phyloP scores from a whole-genome alignment of 2,797 vertebrate genomes.

The Delichon dasypus region DNA sequence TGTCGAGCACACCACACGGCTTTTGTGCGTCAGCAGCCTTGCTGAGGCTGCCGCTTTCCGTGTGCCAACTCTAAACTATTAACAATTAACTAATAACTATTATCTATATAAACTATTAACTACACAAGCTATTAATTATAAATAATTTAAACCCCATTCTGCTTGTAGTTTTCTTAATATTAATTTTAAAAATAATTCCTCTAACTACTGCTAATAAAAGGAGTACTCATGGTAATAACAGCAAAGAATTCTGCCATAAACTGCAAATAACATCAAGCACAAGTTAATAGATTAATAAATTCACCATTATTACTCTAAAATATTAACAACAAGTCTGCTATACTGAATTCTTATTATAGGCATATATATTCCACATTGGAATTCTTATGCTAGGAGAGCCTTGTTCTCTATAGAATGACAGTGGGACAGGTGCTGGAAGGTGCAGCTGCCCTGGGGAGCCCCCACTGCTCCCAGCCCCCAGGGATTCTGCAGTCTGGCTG shows the following conservation, averaged over 20 bases:
- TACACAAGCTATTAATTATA: background rate
- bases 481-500: background rate
- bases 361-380: background rate
- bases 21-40: background rate
- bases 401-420: background rate
- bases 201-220: background rate
- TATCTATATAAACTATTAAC: background rate
- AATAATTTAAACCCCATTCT: background rate
- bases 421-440: background rate
- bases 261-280: background rate
- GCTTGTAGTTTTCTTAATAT: background rate
- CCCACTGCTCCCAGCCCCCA: accelerated
- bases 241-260: background rate
- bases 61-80: background rate
- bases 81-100: background rate
- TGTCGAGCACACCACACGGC: accelerated
- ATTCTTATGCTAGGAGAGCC: background rate
- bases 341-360: background rate
- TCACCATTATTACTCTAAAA: background rate
- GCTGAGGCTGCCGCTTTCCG: background rate
- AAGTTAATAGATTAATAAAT: background rate
- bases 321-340: background rate
- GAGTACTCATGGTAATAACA: background rate
- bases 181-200: background rate
- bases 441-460: background rate